phyloP scores from a whole-genome alignment of 2,797 vertebrate species.

The Cynopterus sphinx region DNA sequence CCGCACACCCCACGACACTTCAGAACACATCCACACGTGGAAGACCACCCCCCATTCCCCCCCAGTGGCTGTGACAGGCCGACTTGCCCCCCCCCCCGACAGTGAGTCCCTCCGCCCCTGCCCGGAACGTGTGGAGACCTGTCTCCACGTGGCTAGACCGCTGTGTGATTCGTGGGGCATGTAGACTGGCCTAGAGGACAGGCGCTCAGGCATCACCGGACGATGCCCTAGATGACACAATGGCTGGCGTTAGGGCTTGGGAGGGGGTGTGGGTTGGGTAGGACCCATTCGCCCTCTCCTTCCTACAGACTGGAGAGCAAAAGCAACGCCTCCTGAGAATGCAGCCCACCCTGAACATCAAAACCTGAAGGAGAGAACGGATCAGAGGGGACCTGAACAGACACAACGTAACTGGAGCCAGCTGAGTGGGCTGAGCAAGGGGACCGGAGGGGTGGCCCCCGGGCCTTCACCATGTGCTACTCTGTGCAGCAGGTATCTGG shows the following conservation, averaged over 20 bases:
- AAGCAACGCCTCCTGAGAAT: background rate
- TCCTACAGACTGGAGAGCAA: background rate
- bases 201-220: background rate
- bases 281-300: background rate
- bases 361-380: background rate
- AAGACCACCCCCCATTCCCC: accelerated
- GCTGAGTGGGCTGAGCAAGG: accelerated
- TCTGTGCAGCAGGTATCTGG: no score
- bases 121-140: background rate
- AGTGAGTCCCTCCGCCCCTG: background rate
- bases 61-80: background rate
- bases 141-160: background rate
- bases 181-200: background rate
- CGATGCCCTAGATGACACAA: accelerated
- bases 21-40: background rate
- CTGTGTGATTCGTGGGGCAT: background rate
- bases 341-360: background rate
- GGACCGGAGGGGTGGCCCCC: accelerated
- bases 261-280: no score
- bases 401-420: background rate
- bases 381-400: background rate
- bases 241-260: background rate
- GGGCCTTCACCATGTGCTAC: background rate
- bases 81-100: background rate
- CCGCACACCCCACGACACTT: background rate